These are phyloP conservation scores for Thunnus albacares DNA, from an alignment of 2,797 vertebrate species.

Conservation along the genomic window DNA sequence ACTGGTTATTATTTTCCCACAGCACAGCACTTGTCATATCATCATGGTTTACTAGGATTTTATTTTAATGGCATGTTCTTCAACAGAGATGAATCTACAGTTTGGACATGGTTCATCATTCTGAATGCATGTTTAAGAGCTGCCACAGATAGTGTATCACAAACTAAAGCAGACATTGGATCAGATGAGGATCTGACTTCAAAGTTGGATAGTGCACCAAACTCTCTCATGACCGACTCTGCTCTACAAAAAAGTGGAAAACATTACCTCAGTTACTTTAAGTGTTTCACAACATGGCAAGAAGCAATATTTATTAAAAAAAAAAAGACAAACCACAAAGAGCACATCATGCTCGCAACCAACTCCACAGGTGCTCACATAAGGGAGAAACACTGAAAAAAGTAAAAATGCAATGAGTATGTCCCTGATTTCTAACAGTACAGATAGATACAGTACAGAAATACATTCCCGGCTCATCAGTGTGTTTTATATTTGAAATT, in stretches of 20 bases:
- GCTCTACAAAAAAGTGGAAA: slow-evolving; percentile 60
- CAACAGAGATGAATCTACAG: slow-evolving; percentile 18
- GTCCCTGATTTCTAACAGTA: not conserved
- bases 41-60: not conserved
- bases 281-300: slow-evolving; percentile 47
- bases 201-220: slow-evolving; percentile 49
- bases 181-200: slow-evolving; percentile 52
- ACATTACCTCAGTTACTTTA: slow-evolving; percentile 58
- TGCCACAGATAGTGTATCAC: slow-evolving; percentile 43
- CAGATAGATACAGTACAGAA: too few relatives aligned
- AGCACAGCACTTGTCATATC: not conserved
- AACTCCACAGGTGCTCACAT: slow-evolving; percentile 40
- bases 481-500: not conserved
- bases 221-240: slow-evolving; percentile 50
- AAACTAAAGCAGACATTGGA: slow-evolving; percentile 51
- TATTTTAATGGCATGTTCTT: slow-evolving; percentile 2
- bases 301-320: slow-evolving; percentile 33
- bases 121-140: slow-evolving; percentile 50
- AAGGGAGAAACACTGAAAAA: not conserved
- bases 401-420: not conserved
- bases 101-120: slow-evolving; percentile 35
- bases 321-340: slow-evolving; percentile 34
- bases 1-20: not conserved
- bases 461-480: not conserved
- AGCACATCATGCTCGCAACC: slow-evolving; percentile 6